These are phyloP conservation scores for Silurus aristotelis DNA, from an alignment of 2,797 vertebrate genomes.

Conservation along the genomic window DNA sequence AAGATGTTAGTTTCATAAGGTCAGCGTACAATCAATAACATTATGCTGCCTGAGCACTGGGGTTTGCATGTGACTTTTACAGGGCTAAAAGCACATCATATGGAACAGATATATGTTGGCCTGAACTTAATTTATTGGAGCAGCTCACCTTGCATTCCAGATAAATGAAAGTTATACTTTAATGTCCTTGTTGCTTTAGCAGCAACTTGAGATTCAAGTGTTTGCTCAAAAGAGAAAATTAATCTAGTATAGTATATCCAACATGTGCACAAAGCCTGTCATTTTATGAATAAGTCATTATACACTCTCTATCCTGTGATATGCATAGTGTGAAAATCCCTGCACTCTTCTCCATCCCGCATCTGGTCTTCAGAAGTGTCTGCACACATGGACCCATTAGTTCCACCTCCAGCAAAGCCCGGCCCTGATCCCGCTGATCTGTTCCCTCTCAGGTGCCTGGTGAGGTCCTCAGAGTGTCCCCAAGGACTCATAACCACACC, in stretches of 20 bases:
- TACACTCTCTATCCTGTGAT: conserved; percentile 45
- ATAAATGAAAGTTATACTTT: conserved; percentile 53
- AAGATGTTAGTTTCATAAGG: conserved; percentile 66
- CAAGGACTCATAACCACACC: conserved; percentile 73
- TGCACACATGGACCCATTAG: conserved; percentile 76
- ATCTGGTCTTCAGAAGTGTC: conserved; percentile 78
- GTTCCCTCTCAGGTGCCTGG: conserved; percentile 69
- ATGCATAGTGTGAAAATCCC: conserved; percentile 70
- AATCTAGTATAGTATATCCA: neutral
- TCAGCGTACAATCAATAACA: conserved; percentile 61
- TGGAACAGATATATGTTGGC: conserved; percentile 67
- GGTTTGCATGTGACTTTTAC: conserved; percentile 65
- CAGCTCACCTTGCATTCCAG: conserved; percentile 61
- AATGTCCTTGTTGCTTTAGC: conserved; percentile 50
- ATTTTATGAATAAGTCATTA: conserved; percentile 4
- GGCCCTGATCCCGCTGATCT: conserved; percentile 66
- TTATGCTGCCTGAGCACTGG: conserved; percentile 43
- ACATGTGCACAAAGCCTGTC: conserved; percentile 2
- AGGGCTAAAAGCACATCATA: conserved; percentile 66
- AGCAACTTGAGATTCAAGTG: neutral
- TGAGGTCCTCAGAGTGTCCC: conserved; percentile 58
- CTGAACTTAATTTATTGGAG: conserved; percentile 62
- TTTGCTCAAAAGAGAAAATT: neutral
- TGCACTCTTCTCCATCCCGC: conserved; percentile 72
- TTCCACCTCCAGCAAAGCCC: conserved; percentile 72